Evolutionary conservation across 1,140 invertebrate genomes (phyloP).

Genomic region (Bicyclus anynana): DNA sequence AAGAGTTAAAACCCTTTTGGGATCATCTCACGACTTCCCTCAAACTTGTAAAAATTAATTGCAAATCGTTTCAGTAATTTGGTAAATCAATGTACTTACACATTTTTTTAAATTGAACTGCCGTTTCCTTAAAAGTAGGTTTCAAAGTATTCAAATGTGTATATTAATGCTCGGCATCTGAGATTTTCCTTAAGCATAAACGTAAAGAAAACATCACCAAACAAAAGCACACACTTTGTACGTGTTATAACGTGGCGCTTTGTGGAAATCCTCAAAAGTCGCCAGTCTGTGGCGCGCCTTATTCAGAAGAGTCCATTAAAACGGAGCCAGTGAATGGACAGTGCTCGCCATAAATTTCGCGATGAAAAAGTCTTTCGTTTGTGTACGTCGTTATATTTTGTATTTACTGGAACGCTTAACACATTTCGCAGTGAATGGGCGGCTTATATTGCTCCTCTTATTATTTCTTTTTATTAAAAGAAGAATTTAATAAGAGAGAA

Average conservation of each 20-base stretch:
- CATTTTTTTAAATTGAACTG: too few relatives aligned
- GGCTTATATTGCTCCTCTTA: neutral
- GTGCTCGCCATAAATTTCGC: neutral
- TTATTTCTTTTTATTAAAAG: constrained; percentile 3
- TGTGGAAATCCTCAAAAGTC: neutral
- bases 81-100: too few relatives aligned
- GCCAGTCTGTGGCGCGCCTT: neutral
- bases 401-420: constrained; percentile 12
- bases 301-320: constrained; percentile 14
- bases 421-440: constrained; percentile 11
- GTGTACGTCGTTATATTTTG: constrained; percentile 14
- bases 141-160: too few relatives aligned
- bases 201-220: neutral
- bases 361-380: constrained; percentile 6
- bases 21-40: too few relatives aligned
- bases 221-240: neutral
- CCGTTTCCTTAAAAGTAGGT: too few relatives aligned
- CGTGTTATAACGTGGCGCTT: neutral
- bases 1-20: too few relatives aligned
- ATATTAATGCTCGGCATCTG: too few relatives aligned
- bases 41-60: too few relatives aligned
- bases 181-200: neutral
- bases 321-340: constrained; percentile 7
- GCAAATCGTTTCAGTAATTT: too few relatives aligned
- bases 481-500: constrained; percentile 1